Conservation (phyloP, 2,113 vertebrate species). For the Struthio camelus region DNA sequence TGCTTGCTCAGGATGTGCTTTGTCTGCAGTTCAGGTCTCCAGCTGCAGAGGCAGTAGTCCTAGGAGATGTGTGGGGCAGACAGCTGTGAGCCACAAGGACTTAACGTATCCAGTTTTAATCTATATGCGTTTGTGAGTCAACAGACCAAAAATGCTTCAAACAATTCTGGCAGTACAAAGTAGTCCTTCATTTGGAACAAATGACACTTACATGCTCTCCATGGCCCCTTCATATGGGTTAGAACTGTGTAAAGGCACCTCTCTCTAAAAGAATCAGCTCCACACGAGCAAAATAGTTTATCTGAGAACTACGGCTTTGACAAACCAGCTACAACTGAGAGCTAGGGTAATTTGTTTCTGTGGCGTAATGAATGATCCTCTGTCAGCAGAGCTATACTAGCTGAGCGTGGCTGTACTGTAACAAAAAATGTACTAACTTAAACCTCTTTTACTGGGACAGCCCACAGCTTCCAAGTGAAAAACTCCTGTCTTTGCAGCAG, state of each 20-base stretch:
- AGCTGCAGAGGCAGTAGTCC: not conserved
- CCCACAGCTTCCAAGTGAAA: not conserved
- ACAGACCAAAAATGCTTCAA: not conserved
- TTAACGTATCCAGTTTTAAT: not conserved
- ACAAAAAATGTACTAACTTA: not conserved
- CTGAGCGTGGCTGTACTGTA: not conserved
- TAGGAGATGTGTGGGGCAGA: not conserved
- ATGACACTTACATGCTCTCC: not conserved
- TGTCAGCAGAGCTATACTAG: not conserved
- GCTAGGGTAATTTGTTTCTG: not conserved
- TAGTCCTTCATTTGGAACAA: not conserved
- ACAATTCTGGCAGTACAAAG: not conserved
- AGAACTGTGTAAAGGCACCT: not conserved
- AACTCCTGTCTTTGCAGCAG: not conserved
- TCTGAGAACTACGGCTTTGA: not conserved
- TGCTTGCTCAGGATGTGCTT: not conserved
- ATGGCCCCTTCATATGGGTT: not conserved
- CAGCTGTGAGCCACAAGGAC: fast-evolving
- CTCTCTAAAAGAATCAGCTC: not conserved
- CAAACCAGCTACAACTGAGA: not conserved
- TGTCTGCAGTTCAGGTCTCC: not conserved
- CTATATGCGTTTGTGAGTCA: not conserved
- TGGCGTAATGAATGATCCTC: not conserved
- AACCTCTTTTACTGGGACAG: not conserved
- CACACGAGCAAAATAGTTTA: not conserved